phyloP scores from a whole-genome alignment of 35 echinoderm and acorn worm species.

The Apostichopus japonicus region DNA sequence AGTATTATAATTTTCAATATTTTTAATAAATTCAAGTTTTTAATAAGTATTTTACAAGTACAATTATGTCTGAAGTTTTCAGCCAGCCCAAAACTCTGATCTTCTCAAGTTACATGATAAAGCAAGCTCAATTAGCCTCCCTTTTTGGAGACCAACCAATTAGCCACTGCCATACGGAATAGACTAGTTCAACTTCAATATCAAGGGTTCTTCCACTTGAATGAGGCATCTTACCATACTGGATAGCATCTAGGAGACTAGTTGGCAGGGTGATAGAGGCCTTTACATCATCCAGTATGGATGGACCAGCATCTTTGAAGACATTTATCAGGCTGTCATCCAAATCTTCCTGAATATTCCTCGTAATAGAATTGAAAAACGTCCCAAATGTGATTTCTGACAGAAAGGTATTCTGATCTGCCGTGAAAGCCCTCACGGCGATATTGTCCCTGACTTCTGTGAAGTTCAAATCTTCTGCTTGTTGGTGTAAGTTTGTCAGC shows the following conservation, averaged over 20 bases:
- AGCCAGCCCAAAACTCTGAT: no score
- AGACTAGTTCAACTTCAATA: no score
- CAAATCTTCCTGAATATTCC: neutral
- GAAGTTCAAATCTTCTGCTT: conserved; percentile 19
- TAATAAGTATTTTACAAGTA: no score
- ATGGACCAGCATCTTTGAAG: neutral
- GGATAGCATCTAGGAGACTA: neutral
- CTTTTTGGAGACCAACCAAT: no score
- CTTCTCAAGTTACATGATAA: no score
- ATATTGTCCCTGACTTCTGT: conserved; percentile 25
- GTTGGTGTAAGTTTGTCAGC: neutral
- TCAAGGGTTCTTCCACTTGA: no score
- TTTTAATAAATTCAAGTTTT: no score
- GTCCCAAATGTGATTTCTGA: conserved; percentile 15
- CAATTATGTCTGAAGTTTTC: no score
- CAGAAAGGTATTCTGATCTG: neutral
- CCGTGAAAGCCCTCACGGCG: neutral
- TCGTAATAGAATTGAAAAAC: neutral
- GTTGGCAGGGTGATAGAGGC: conserved; percentile 6
- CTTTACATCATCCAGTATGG: conserved; percentile 6
- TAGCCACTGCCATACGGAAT: no score
- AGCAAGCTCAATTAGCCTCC: no score
- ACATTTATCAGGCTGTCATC: neutral
- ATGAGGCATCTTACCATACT: neutral
- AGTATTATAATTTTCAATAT: no score